Evolutionary conservation across 2,797 vertebrate species (phyloP).

Genomic region (Phalloptychus januarius): DNA sequence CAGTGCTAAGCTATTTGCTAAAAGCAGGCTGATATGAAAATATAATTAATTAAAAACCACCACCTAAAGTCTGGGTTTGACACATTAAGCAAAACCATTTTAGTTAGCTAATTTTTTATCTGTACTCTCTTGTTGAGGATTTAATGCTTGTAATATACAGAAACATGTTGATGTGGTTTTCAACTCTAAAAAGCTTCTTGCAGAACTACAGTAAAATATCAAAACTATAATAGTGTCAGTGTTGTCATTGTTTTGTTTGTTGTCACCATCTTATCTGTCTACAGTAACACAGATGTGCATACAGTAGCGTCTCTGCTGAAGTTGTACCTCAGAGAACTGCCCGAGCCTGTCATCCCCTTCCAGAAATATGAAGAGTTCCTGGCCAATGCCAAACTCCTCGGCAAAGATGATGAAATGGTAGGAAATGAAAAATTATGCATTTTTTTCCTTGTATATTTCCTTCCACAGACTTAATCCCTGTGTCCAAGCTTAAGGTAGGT

Average conservation of each 20-base stretch:
- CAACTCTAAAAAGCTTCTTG: not conserved
- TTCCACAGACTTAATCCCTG: slow-evolving; percentile 5
- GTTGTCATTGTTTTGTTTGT: not conserved
- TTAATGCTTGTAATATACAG: not conserved
- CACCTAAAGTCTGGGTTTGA: not conserved
- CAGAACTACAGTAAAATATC: too few relatives aligned
- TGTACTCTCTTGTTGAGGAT: not conserved
- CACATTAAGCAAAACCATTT: not conserved
- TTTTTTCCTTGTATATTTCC: slow-evolving; percentile 1
- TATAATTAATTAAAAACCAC: not conserved
- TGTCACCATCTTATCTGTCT: slow-evolving; percentile 6
- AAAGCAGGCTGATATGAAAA: not conserved
- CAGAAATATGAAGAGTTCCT: slow-evolving; percentile 93
- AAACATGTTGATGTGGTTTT: not conserved
- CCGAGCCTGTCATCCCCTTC: slow-evolving; percentile 94
- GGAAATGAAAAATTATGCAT: slow-evolving; percentile 69
- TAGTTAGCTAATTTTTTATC: not conserved
- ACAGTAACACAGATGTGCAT: slow-evolving; percentile 95
- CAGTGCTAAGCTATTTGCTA: not conserved
- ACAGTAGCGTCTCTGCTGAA: slow-evolving; percentile 96
- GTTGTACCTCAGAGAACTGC: slow-evolving; percentile 94
- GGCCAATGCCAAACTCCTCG: slow-evolving; percentile 89
- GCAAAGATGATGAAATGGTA: slow-evolving; percentile 92
- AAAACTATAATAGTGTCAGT: too few relatives aligned
- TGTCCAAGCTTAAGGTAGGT: slow-evolving; percentile 3